A percentile compares a stretch with the other conserved stretches of the same genome.
phyloP scores from a whole-genome alignment of 2,797 vertebrate genomes.

The Prionace glauca region DNA sequence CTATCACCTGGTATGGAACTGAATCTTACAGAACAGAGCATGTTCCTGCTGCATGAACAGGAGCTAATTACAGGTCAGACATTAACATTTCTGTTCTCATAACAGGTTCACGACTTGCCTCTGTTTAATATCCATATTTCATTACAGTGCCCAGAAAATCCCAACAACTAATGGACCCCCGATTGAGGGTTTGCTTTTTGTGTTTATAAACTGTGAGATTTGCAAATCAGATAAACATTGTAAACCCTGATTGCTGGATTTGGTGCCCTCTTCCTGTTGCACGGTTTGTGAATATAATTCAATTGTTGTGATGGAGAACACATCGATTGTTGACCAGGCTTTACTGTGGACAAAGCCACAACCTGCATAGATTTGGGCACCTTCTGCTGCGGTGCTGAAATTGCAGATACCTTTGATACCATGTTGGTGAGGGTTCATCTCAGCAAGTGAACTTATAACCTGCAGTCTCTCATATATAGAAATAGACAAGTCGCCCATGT shows the following conservation, averaged over 20 bases:
- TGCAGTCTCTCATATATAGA: not conserved
- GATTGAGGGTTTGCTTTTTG: not conserved
- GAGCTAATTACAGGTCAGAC: not conserved
- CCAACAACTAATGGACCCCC: not conserved
- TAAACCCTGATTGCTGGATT: not conserved
- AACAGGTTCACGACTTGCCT: not conserved
- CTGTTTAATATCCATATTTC: not conserved
- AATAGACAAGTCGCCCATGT: not conserved
- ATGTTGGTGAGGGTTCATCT: not conserved
- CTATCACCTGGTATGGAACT: not conserved
- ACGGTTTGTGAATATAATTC: not conserved
- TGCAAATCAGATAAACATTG: not conserved
- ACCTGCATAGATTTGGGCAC: not conserved
- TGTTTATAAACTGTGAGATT: not conserved
- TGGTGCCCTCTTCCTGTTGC: not conserved
- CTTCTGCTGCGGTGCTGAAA: not conserved
- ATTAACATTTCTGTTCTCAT: not conserved
- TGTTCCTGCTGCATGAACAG: not conserved
- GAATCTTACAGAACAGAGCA: not conserved
- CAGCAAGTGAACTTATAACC: not conserved
- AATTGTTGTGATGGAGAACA: not conserved
- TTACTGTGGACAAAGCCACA: not conserved
- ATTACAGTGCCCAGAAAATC: not conserved
- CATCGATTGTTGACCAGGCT: not conserved
- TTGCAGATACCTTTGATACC: not conserved